These are phyloP conservation scores for Prochilodus magdalenae DNA, from an alignment of 2,113 vertebrate species.

Conservation along the genomic window DNA sequence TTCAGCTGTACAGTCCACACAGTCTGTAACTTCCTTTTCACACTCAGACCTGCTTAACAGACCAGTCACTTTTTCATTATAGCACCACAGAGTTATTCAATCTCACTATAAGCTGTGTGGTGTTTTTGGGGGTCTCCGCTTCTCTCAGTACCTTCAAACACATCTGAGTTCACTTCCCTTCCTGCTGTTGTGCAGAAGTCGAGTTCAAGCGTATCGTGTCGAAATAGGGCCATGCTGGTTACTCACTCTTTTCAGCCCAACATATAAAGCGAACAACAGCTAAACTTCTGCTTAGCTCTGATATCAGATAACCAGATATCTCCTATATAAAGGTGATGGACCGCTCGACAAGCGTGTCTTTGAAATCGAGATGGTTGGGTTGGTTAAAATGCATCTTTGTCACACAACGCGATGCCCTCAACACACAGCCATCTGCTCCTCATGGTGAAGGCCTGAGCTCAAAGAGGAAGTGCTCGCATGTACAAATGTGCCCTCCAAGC, in stretches of 20 bases:
- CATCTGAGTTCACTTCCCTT: conserved; percentile 45
- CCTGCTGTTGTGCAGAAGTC: conserved; percentile 40
- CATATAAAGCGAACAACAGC: not conserved
- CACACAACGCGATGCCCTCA: not conserved
- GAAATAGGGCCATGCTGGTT: conserved; percentile 5
- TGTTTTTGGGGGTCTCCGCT: not conserved
- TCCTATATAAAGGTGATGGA: not conserved
- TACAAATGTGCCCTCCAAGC: not conserved
- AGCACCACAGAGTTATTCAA: no score
- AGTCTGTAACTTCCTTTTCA: no score
- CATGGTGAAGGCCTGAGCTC: not conserved
- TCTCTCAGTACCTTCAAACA: conserved; percentile 25
- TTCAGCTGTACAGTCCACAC: no score
- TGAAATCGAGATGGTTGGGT: conserved; percentile 1
- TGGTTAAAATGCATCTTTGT: conserved; percentile 2
- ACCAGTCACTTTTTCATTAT: no score
- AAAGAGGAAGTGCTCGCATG: conserved; percentile 26
- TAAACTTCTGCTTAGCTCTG: no score
- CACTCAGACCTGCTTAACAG: no score
- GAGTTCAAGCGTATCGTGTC: not conserved
- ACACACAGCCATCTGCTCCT: conserved; percentile 23
- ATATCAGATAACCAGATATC: not conserved
- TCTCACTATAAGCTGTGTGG: not conserved
- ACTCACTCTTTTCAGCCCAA: not conserved
- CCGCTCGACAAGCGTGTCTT: not conserved